Percentiles rank a stretch among this genome's conserved stretches.
Conservation (phyloP, 2,113 vertebrate species). For the Chionis minor region DNA sequence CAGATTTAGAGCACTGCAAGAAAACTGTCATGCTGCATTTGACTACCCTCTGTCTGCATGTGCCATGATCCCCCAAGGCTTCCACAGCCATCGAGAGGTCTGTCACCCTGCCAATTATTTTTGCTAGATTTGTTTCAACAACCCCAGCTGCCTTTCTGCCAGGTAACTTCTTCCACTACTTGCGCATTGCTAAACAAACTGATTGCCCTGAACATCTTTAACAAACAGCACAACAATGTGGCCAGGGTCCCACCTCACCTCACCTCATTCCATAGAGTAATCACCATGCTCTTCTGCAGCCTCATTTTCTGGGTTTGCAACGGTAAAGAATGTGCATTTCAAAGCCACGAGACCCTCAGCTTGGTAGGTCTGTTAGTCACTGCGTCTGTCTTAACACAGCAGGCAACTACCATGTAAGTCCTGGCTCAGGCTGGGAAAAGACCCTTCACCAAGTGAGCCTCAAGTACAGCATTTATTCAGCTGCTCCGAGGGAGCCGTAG, state of each 20-base stretch:
- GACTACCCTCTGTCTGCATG: not conserved
- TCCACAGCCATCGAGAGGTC: not conserved
- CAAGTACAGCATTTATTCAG: not conserved
- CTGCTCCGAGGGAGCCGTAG: not conserved
- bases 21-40: not conserved
- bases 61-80: not conserved
- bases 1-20: not conserved
- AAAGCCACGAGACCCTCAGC: not conserved
- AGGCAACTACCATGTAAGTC: not conserved
- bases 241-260: not conserved
- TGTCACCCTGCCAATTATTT: not conserved
- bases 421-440: not conserved
- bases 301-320: not conserved
- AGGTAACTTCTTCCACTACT: not conserved
- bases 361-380: not conserved
- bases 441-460: not conserved
- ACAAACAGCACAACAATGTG: not conserved
- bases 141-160: not conserved
- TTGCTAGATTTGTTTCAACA: not conserved
- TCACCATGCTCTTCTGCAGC: not conserved
- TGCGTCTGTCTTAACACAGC: rapidly evolving
- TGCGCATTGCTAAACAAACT: not conserved
- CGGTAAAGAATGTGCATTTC: not conserved
- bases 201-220: not conserved
- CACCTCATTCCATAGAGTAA: not conserved